These are phyloP conservation scores for Xiphorhynchus erythropygius DNA, from an alignment of 2,797 vertebrate species.

Conservation along the genomic window DNA sequence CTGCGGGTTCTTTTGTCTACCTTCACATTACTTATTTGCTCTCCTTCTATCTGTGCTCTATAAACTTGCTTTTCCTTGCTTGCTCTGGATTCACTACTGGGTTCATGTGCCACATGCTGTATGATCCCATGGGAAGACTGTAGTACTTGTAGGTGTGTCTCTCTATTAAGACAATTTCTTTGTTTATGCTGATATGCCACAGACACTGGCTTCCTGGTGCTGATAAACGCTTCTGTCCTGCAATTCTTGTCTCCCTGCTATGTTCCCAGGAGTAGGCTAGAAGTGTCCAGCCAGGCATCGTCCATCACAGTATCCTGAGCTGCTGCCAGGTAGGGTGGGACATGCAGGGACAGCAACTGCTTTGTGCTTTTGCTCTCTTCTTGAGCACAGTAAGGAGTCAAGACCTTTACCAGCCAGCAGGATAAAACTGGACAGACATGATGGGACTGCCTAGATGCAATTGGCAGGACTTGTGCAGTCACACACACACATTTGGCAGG, in stretches of 20 bases:
- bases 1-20: background rate
- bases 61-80: conserved; percentile 9
- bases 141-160: conserved; percentile 28
- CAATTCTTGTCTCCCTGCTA: background rate
- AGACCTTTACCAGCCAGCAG: background rate
- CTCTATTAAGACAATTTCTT: conserved; percentile 17
- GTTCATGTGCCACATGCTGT: background rate
- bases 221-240: background rate
- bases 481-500: background rate
- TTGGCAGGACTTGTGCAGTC: background rate
- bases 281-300: background rate
- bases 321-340: background rate
- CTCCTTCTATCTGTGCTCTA: background rate
- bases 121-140: background rate
- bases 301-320: background rate
- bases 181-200: conserved; percentile 28
- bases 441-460: background rate
- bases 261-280: background rate
- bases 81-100: background rate
- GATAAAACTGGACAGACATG: background rate
- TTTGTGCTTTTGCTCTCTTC: background rate
- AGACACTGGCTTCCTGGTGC: conserved; percentile 13
- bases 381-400: background rate
- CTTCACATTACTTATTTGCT: background rate
- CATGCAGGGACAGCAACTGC: background rate